These are phyloP conservation scores for Caenorhabditis inopinata DNA, from an alignment of 1,140 invertebrate genomes.

Conservation along the genomic window DNA sequence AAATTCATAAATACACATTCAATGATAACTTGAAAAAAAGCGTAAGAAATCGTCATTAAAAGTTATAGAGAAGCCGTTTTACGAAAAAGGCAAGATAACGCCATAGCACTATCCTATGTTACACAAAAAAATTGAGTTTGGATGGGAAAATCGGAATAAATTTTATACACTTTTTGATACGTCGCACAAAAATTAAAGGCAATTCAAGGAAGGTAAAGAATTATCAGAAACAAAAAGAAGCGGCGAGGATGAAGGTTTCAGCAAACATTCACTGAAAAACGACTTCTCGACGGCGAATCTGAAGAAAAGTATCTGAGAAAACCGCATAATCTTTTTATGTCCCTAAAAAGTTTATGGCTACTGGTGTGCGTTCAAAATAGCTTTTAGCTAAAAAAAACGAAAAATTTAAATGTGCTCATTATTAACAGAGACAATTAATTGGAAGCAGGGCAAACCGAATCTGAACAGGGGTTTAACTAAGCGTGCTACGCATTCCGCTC, in stretches of 20 bases:
- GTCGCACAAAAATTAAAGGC: neutral
- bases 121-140: constrained; percentile 25
- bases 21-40: neutral
- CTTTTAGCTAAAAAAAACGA: too few relatives aligned
- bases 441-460: too few relatives aligned
- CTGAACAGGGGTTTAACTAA: too few relatives aligned
- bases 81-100: neutral
- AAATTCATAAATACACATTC: constrained; percentile 8
- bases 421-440: too few relatives aligned
- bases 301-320: neutral
- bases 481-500: too few relatives aligned
- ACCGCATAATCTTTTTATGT: too few relatives aligned
- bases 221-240: neutral
- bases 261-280: neutral
- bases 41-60: neutral
- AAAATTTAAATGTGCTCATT: too few relatives aligned
- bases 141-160: neutral
- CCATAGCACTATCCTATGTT: constrained; percentile 22
- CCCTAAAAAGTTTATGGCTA: too few relatives aligned
- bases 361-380: too few relatives aligned
- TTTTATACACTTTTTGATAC: constrained; percentile 30
- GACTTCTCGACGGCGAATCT: neutral
- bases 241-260: constrained; percentile 10
- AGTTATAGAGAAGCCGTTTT: neutral
- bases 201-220: neutral